Conservation (phyloP, 2,797 vertebrate genomes). For the Cottoperca gobio region DNA sequence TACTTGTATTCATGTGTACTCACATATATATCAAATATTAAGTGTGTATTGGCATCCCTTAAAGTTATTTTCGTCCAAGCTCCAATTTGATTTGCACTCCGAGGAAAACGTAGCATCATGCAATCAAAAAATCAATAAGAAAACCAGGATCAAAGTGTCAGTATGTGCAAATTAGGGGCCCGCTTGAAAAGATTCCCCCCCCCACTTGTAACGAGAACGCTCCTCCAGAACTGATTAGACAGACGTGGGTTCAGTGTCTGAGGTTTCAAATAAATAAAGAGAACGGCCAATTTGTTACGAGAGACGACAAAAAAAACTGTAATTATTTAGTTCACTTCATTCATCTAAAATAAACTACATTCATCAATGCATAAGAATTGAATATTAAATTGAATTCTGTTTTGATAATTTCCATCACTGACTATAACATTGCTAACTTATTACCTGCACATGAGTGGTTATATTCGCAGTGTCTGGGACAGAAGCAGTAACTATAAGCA, state of each 20-base stretch:
- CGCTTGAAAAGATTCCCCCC: constrained; percentile 12
- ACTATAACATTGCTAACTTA: neutral
- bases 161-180: constrained; percentile 24
- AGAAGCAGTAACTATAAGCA: neutral
- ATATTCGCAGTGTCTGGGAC: neutral
- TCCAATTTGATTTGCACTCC: neutral
- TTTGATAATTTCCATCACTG: neutral
- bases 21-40: neutral
- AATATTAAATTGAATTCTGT: neutral
- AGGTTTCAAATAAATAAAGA: constrained; percentile 27
- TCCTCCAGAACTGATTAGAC: constrained; percentile 11
- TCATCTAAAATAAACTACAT: neutral
- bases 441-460: neutral
- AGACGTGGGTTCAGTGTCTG: neutral
- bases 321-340: constrained; percentile 19
- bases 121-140: constrained; percentile 38
- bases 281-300: constrained; percentile 14
- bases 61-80: constrained; percentile 1
- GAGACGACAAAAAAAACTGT: neutral
- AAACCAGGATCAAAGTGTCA: constrained; percentile 37
- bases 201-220: constrained; percentile 13
- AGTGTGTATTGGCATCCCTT: neutral
- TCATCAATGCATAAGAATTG: neutral
- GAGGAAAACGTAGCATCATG: constrained; percentile 8
- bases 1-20: neutral